These are phyloP conservation scores for Thysanoteuthis rhombus DNA, from an alignment of 2,888 invertebrate genomes.

Conservation along the genomic window DNA sequence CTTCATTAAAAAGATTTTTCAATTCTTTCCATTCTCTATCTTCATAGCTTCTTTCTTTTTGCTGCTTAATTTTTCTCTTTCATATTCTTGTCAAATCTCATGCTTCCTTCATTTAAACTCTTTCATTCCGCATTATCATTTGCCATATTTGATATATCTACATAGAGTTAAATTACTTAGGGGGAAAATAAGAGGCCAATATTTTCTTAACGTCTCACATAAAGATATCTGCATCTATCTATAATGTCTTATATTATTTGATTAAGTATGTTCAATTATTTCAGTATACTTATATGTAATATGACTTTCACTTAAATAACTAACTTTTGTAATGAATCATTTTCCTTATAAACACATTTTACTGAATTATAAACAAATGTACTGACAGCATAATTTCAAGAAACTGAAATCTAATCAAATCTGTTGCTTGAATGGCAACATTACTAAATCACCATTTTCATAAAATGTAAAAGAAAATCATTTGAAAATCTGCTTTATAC, in stretches of 20 bases:
- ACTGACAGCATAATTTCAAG: neutral
- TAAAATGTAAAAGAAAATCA: too few relatives aligned
- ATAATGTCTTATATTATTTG: neutral
- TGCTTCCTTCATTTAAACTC: neutral
- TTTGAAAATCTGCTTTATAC: too few relatives aligned
- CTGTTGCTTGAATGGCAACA: too few relatives aligned
- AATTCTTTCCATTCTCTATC: neutral
- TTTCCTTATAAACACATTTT: too few relatives aligned
- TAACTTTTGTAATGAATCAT: too few relatives aligned
- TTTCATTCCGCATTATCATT: neutral
- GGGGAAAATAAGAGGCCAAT: neutral
- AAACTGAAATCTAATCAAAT: neutral
- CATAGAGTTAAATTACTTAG: neutral
- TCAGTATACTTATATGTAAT: neutral
- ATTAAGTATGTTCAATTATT: neutral
- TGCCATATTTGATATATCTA: neutral
- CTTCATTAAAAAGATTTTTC: neutral
- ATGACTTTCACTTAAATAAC: too few relatives aligned
- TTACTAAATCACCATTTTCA: too few relatives aligned
- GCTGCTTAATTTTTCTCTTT: neutral
- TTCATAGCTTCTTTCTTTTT: neutral
- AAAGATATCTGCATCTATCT: neutral
- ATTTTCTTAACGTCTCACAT: neutral
- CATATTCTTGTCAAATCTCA: neutral
- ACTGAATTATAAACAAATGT: neutral